Base-by-base conservation (phyloP, 2,797 vertebrate species). In the Setipinna tenuifilis region DNA sequence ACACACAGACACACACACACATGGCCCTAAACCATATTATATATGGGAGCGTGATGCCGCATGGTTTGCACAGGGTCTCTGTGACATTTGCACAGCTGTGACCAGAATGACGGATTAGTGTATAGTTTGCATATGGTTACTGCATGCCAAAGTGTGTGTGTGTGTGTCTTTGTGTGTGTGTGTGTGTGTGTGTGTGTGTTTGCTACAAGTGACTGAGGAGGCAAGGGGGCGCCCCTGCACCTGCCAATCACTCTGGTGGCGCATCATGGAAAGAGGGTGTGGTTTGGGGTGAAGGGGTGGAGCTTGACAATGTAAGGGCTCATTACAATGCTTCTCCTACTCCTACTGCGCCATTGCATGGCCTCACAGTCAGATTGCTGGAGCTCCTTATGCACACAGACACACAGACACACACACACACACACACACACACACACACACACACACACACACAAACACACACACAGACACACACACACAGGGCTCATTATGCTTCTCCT, bases 1-100 rank as follows among this genome's bases (percentile, higher is more conserved):
- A 81, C 75, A 81, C 75, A 81, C 78, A 81, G 35, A 46, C 35
- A 46, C 78, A 81, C 78, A 44, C 78, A 81, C 78, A 46, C 31
- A 44, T 35, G 46, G 35, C 68, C 68, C 35, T 68, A 68, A 23
- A 1, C 25, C 16, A 28, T 7, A 59, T 11, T 19, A 35, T 75
- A 59, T 19, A 35, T 75, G 68, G 28, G 14, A 10, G 61, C 11
- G 7, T 11, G 59, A 21, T 9, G 21, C 61, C 7, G n/a, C n/a
- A 25, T 14, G 31, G 68, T 75, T 75, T 75, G 68, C 68, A 12
- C 68, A 75, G 68, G 17, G 68, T 7, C 5, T 4, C 68, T 75
- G 28, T 75, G 68, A 31, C 68, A 21, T 59, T 83, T 83, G 23
- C 28, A 54, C 81, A 75, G 68, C 68, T 75, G 68, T 75, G 68